Percentiles rank a stretch among this genome's conserved stretches.
Conservation (phyloP, 2,888 invertebrate species). For the Biston betularia region DNA sequence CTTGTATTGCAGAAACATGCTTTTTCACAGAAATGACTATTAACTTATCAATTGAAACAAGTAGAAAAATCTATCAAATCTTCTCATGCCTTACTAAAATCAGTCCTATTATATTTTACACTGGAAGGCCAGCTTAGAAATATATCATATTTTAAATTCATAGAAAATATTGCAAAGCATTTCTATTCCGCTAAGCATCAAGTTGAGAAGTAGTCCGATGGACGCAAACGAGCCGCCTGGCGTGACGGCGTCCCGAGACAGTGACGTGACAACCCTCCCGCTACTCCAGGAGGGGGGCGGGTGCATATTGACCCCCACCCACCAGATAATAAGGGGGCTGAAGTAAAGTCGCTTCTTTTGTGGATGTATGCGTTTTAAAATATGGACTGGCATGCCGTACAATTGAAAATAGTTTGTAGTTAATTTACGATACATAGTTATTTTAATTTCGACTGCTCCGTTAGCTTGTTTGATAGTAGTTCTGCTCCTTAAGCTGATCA, state of each 20-base stretch:
- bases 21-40: no score
- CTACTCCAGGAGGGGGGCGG: conserved; percentile 45
- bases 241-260: conserved; percentile 66
- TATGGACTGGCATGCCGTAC: conserved; percentile 29
- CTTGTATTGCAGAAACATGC: no score
- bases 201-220: conserved; percentile 73
- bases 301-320: conserved; percentile 71
- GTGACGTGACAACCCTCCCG: conserved; percentile 78
- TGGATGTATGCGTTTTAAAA: conserved; percentile 60
- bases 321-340: conserved; percentile 78
- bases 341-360: conserved; percentile 71
- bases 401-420: not conserved
- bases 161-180: conserved; percentile 50
- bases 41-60: no score
- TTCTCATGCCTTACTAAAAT: no score
- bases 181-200: conserved; percentile 72
- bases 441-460: not conserved
- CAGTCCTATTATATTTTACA: no score
- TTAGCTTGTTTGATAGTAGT: no score
- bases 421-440: not conserved
- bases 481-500: no score
- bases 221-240: conserved; percentile 80
- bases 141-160: conserved; percentile 9
- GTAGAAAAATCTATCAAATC: no score
- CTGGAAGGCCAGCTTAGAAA: no score